These are phyloP conservation scores for Eclectus roratus DNA, from an alignment of 2,113 vertebrate genomes.

Conservation along the genomic window DNA sequence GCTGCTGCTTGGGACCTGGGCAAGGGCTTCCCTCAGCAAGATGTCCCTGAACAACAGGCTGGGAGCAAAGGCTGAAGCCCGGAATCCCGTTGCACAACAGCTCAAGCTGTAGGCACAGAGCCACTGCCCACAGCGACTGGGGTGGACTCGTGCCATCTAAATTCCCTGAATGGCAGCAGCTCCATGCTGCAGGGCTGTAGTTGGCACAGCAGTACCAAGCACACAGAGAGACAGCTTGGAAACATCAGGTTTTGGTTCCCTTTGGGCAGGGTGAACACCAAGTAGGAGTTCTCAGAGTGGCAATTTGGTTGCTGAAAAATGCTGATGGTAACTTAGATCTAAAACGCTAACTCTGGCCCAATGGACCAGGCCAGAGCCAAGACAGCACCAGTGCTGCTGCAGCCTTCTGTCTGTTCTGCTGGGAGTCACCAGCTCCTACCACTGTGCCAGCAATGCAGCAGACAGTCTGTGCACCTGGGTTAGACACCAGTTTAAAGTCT, in stretches of 20 bases:
- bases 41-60: background rate
- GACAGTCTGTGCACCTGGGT: background rate
- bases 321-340: background rate
- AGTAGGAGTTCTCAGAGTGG: background rate
- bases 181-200: background rate
- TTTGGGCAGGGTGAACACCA: fast-evolving
- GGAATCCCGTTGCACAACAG: background rate
- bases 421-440: background rate
- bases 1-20: background rate
- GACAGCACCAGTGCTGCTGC: background rate
- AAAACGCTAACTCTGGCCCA: background rate
- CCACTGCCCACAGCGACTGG: fast-evolving
- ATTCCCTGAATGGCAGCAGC: fast-evolving
- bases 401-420: background rate
- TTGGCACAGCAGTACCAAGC: background rate
- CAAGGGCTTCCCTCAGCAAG: background rate
- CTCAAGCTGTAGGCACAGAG: background rate
- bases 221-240: background rate
- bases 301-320: background rate
- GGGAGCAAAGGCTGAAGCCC: background rate
- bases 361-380: background rate
- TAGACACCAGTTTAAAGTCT: background rate
- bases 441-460: fast-evolving
- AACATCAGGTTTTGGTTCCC: background rate
- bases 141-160: fast-evolving